Conservation (phyloP, 2,113 vertebrate species). For the Cygnus buccinator region DNA sequence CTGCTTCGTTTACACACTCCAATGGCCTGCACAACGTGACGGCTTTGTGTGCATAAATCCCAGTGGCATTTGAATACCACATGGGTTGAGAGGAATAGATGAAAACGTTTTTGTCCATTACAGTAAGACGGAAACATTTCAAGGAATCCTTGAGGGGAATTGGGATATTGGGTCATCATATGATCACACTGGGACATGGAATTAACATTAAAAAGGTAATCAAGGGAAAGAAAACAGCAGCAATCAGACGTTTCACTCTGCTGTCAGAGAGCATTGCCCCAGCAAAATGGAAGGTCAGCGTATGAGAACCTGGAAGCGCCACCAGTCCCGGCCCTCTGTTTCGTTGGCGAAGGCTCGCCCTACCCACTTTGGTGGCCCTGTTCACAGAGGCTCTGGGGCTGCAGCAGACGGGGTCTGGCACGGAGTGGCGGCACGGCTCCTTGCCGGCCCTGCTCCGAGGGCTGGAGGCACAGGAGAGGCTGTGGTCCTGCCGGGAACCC, state of each 20-base stretch:
- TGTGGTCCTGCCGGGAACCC: not conserved
- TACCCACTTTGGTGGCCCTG: no score
- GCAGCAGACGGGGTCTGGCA: no score
- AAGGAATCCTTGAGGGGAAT: not conserved
- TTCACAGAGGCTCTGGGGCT: no score
- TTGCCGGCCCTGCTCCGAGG: not conserved
- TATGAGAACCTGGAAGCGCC: not conserved
- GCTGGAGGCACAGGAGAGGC: not conserved
- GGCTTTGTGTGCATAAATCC: not conserved
- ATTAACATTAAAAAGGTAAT: not conserved
- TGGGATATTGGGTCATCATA: not conserved
- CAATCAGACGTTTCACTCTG: not conserved
- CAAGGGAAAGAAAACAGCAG: not conserved
- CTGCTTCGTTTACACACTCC: not conserved
- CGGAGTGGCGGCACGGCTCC: no score
- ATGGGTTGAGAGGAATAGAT: not conserved
- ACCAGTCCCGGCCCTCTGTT: rapidly evolving
- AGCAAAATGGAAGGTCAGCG: no score
- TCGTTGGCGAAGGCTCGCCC: not conserved
- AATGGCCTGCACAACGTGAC: not conserved
- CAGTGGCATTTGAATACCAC: no score
- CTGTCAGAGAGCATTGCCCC: not conserved
- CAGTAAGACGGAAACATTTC: not conserved
- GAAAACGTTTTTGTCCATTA: not conserved
- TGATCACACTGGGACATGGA: not conserved